These are phyloP conservation scores for Nasonia longicornis DNA, from an alignment of 1,140 invertebrate genomes.

Conservation along the genomic window DNA sequence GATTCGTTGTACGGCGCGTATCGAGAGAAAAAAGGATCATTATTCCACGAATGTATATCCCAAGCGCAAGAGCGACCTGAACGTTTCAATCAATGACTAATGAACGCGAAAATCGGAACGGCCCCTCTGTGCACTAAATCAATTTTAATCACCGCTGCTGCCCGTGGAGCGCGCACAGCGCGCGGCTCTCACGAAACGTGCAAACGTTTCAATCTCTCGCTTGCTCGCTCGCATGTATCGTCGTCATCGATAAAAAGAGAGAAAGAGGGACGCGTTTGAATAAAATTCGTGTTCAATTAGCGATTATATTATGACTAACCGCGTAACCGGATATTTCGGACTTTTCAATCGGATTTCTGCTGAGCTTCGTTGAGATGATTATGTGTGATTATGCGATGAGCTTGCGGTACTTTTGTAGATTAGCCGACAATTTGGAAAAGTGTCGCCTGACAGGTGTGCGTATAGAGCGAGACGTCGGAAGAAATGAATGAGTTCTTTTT, in stretches of 20 bases:
- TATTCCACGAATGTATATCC: not conserved
- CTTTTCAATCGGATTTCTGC: not conserved
- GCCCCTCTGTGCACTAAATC: not conserved
- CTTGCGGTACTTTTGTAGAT: no score
- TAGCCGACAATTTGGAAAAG: not conserved
- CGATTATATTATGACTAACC: no score
- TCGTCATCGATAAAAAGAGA: conserved; percentile 3
- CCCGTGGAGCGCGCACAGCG: not conserved
- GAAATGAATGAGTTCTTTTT: not conserved
- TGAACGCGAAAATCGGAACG: conserved; percentile 13
- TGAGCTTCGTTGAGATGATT: not conserved
- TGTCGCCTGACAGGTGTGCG: not conserved
- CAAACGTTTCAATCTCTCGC: conserved; percentile 6
- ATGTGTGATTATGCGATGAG: not conserved
- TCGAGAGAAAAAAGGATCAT: not conserved
- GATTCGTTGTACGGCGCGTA: no score
- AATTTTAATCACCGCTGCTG: conserved; percentile 2
- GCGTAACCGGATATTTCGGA: no score
- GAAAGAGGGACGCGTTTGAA: not conserved
- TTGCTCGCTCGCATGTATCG: not conserved
- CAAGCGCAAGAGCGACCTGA: not conserved
- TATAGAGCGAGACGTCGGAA: not conserved
- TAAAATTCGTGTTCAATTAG: not conserved
- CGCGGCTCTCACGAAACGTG: not conserved
- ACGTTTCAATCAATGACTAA: conserved; percentile 21